Conservation (phyloP, 37 sponge, comb jelly and placozoan species). For the Ephydatia muelleri region DNA sequence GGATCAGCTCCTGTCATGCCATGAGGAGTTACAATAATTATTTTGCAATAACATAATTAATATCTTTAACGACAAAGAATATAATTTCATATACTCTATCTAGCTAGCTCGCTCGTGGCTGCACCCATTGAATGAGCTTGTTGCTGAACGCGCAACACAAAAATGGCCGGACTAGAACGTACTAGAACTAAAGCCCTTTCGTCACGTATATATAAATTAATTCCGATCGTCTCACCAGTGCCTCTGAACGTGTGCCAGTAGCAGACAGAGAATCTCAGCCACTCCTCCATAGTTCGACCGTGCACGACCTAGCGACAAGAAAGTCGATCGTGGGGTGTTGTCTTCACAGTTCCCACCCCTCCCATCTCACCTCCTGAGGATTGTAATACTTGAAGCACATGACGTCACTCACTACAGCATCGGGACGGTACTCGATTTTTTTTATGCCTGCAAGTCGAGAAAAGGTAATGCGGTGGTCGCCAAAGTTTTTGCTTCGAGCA, state of each 20-base stretch:
- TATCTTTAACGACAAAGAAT: too few relatives aligned
- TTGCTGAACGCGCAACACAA: too few relatives aligned
- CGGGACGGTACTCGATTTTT: slow-evolving; percentile 46
- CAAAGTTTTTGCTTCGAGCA: background rate
- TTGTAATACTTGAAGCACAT: slow-evolving; percentile 69
- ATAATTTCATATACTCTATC: too few relatives aligned
- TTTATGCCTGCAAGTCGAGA: slow-evolving; percentile 46
- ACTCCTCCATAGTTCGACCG: slow-evolving; percentile 70
- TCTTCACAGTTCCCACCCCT: too few relatives aligned
- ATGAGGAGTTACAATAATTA: too few relatives aligned
- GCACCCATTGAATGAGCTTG: too few relatives aligned
- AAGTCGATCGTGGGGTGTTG: background rate
- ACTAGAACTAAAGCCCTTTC: too few relatives aligned
- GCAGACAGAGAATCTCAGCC: slow-evolving; percentile 79
- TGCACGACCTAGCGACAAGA: slow-evolving; percentile 36
- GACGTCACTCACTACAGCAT: slow-evolving; percentile 35
- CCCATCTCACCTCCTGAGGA: slow-evolving; percentile 29
- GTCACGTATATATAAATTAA: too few relatives aligned
- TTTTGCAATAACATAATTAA: too few relatives aligned
- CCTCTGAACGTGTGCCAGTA: slow-evolving; percentile 83
- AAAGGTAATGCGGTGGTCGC: too few relatives aligned
- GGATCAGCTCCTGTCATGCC: slow-evolving; percentile 79
- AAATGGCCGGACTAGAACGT: too few relatives aligned
- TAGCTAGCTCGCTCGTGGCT: too few relatives aligned
- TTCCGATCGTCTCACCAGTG: slow-evolving; percentile 56